Conservation (phyloP, 2,113 vertebrate species). For the Pelobates fuscus region DNA sequence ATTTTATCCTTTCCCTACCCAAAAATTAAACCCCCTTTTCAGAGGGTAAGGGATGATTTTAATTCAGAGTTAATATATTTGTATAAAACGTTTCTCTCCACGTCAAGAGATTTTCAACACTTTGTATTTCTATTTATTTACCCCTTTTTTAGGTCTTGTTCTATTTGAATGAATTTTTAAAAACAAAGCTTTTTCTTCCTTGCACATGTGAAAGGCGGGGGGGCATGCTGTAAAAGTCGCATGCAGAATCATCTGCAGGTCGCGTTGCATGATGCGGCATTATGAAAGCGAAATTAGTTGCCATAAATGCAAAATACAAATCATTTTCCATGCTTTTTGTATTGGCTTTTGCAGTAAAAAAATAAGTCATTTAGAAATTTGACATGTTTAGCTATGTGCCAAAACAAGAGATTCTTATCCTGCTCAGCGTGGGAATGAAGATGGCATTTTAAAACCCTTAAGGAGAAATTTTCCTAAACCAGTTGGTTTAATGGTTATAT, state of each 20-base stretch:
- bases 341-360: slow-evolving; percentile 18
- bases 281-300: not conserved
- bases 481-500: not conserved
- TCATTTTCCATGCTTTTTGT: not conserved
- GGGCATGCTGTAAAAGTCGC: not conserved
- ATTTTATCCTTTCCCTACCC: not conserved
- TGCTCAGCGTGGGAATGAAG: not conserved
- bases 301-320: not conserved
- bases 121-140: not conserved
- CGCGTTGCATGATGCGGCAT: not conserved
- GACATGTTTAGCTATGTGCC: slow-evolving; percentile 20
- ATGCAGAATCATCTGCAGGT: not conserved
- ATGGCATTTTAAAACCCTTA: not conserved
- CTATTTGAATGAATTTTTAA: not conserved
- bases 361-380: not conserved
- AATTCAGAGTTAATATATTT: slow-evolving; percentile 10
- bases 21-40: not conserved
- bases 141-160: not conserved
- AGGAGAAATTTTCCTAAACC: not conserved
- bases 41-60: not conserved
- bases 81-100: not conserved
- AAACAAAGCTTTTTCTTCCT: no score
- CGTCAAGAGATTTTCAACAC: not conserved
- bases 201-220: not conserved
- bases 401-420: slow-evolving; percentile 5